Base-by-base conservation (phyloP, 1,140 invertebrate genomes). In the Leptonema lineaticorne region DNA sequence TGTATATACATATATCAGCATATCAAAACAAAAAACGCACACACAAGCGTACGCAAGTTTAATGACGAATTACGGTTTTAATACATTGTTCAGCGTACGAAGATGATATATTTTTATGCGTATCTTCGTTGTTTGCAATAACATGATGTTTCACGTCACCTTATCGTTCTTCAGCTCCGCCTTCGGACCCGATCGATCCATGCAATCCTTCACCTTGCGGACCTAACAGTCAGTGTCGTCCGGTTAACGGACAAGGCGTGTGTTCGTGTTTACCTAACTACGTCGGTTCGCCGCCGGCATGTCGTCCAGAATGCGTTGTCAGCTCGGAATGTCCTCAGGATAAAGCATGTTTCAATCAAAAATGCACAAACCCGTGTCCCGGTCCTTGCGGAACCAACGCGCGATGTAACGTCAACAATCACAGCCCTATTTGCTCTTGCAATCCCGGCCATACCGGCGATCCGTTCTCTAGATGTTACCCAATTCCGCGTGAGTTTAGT, bases 301-400 rank as follows among this genome's bases (percentile, higher is more conserved):
- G 86, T 76, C 77, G 85, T 69, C 86, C 86, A 18, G 84, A 87
- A 76, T 88, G 86, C 71, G 81, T 86, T 16, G 75, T 85, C 2
- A 88, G 87, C 73, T 83, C 83, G 0, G 87, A 88, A 74, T 90
- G 89, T 78, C 74, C 84, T 1, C 78, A 82, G 33, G 80, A 86
- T 72, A 80, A 82, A 69, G 86, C 87, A 27, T 90, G 89, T 74
- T 76, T 85, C 7, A 82, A 82, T 67, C 84, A 84, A 67, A 88
- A 88, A 74, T 90, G 88, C 74, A 75, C 78, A 53, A 80, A 89
- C 73, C 88, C 87, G 0, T 90, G 88, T 71, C 78, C 80, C 18
- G 87, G 85, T 16, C 82, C 80, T 26, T 88, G 89, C 76, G 89
- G 87, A 20, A 65, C 81, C 16, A 85, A 85, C 71, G 85, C 89